Evolutionary conservation across 2,113 vertebrate species (phyloP), one percentile per base, ranked within the genome.

Genomic region (Agapornis roseicollis): DNA sequence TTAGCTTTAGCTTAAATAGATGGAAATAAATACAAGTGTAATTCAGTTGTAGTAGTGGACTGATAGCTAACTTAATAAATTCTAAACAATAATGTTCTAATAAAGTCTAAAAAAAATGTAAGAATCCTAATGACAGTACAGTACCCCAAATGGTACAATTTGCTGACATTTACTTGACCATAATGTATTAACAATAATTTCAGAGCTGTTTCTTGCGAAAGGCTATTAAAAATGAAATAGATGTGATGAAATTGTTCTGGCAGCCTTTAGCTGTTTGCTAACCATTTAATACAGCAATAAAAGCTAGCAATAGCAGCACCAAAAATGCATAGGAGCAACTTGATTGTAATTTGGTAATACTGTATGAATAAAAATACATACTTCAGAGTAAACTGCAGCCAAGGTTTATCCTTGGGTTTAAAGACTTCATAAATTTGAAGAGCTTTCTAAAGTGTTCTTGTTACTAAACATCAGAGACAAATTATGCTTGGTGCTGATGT

Each of bases 341-440:
- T 94, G 83, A 95, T 97, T 96, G 69, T 93, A 92, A 88, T 95
- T 95, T 90, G 90, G 56, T 94, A 85, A 96, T 96, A 91, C 22
- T 85, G 60, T 94, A 28, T 70, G 47, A 93, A 78, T 96, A 88
- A 70, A 96, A 96, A 23, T 58, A 33, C n/a, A 22, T 8, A 18
- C 49, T 95, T 87, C 49, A 82, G 52, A 85, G 53, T 90, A 77
- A 94, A 73, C 81, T 82, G 76, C 83, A 76, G 83, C 61, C 56
- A 56, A 61, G 29, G 68, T 91, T 97, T 97, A 96, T 97, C 74
- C 81, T 82, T 92, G 35, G 52, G 18, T 90, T 96, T 96, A 93
- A 95, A 96, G 93, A 88, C 70, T 66, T 80, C 88, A 66, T 96
- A 93, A 94, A 96, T 96, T 83, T 96, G 88, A 94, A 91, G 64